Evolutionary conservation across 1,140 invertebrate species (phyloP).

Genomic region (Drosophila parabipectinata): DNA sequence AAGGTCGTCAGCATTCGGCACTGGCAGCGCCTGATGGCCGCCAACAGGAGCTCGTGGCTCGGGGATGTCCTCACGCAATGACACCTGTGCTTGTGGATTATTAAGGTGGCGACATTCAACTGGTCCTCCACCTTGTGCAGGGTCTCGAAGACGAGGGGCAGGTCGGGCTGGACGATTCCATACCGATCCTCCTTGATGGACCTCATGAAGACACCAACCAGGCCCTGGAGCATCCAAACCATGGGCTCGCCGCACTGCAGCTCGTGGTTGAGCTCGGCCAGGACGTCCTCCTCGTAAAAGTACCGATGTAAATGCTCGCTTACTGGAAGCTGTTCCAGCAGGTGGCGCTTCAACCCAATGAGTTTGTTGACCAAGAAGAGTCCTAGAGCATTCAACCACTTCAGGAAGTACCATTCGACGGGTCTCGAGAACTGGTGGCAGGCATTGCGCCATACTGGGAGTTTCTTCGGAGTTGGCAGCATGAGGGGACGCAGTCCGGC

Average conservation of each 20-base stretch:
- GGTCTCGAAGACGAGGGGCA: constrained; percentile 2
- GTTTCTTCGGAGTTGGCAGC: no score
- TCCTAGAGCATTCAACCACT: background rate
- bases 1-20: constrained; percentile 27
- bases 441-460: no score
- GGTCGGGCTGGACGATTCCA: constrained; percentile 5
- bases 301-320: background rate
- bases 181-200: constrained; percentile 21
- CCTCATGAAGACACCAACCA: constrained; percentile 41
- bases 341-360: background rate
- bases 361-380: background rate
- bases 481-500: no score
- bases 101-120: background rate
- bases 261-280: constrained; percentile 20
- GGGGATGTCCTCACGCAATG: no score
- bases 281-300: background rate
- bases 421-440: no score
- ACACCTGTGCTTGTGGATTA: background rate
- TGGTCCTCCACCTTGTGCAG: constrained; percentile 18
- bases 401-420: no score
- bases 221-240: constrained; percentile 34
- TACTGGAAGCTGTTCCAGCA: background rate
- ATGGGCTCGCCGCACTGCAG: constrained; percentile 16
- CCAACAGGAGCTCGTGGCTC: constrained; percentile 5
- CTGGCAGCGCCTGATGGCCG: constrained; percentile 12